Evolutionary conservation across 2,797 vertebrate species (phyloP).

Genomic region (Scarus forsteni): DNA sequence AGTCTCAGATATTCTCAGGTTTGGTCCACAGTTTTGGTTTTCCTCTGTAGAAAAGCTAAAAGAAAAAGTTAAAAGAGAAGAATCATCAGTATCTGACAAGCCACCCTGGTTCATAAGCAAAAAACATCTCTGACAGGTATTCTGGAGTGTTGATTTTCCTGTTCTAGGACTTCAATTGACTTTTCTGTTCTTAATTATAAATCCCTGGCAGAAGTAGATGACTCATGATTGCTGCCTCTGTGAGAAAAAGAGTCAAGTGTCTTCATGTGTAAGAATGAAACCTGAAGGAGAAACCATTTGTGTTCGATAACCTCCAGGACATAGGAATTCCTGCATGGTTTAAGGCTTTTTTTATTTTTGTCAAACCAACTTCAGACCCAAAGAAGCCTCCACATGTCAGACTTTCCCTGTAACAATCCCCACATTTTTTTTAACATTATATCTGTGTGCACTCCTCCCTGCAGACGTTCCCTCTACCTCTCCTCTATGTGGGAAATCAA

Average conservation of each 20-base stretch:
- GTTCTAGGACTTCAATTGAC: neutral
- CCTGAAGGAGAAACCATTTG: neutral
- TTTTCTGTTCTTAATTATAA: neutral
- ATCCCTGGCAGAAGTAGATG: neutral
- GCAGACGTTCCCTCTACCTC: slow-evolving; percentile 98
- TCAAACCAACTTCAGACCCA: too few species aligned
- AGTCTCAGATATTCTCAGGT: too few species aligned
- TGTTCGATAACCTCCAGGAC: neutral
- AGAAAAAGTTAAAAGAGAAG: too few species aligned
- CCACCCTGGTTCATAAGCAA: too few species aligned
- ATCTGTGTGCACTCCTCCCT: slow-evolving; percentile 30
- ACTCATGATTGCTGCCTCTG: neutral
- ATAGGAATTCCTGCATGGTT: too few species aligned
- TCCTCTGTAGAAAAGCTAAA: too few species aligned
- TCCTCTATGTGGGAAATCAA: slow-evolving; percentile 98
- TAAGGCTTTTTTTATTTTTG: neutral
- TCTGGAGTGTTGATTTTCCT: too few species aligned
- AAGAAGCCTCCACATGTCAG: too few species aligned
- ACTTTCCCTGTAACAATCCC: neutral
- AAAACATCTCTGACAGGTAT: too few species aligned
- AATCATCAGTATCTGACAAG: too few species aligned
- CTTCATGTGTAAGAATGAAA: neutral
- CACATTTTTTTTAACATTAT: neutral
- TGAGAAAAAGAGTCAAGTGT: neutral
- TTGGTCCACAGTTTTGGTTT: too few species aligned